phyloP scores from a whole-genome alignment of 2,888 invertebrate genomes.

The Cryptus viduatorius region DNA sequence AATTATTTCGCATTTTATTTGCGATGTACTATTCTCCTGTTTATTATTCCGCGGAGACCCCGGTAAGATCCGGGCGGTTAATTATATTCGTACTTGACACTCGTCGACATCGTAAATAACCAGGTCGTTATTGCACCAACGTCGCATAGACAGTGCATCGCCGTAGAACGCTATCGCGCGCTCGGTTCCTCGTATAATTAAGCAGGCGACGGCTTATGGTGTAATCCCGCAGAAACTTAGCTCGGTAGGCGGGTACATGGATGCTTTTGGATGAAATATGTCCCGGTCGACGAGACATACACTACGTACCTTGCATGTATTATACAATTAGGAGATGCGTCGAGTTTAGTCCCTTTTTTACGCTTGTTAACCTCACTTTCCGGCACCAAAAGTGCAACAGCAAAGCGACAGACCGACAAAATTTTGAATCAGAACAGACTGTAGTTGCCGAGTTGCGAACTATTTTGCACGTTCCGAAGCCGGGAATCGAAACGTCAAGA shows the following conservation, averaged over 20 bases:
- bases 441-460: slow-evolving; percentile 5
- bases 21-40: background rate
- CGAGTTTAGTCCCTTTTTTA: slow-evolving; percentile 50
- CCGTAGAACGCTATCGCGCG: slow-evolving; percentile 43
- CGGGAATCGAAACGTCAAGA: slow-evolving; percentile 25
- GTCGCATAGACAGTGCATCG: slow-evolving; percentile 50
- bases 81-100: slow-evolving; percentile 56
- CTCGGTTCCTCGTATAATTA: slow-evolving; percentile 76
- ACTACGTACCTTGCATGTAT: background rate
- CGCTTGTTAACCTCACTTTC: background rate
- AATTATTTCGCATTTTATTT: background rate
- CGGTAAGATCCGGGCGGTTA: slow-evolving; percentile 40
- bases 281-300: slow-evolving; percentile 57
- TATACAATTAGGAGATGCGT: slow-evolving; percentile 48
- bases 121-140: slow-evolving; percentile 58
- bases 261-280: slow-evolving; percentile 62
- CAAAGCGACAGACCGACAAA: background rate
- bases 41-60: slow-evolving; percentile 34
- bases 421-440: background rate
- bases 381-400: background rate
- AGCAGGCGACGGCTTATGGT: slow-evolving; percentile 77
- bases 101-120: slow-evolving; percentile 66
- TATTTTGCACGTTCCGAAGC: background rate
- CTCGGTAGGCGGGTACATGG: slow-evolving; percentile 44
- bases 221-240: slow-evolving; percentile 79